A percentile compares a stretch with the other conserved stretches of the same genome.
These are phyloP conservation scores for Periophthalmus magnuspinnatus DNA, from an alignment of 2,797 vertebrate genomes.

Conservation along the genomic window DNA sequence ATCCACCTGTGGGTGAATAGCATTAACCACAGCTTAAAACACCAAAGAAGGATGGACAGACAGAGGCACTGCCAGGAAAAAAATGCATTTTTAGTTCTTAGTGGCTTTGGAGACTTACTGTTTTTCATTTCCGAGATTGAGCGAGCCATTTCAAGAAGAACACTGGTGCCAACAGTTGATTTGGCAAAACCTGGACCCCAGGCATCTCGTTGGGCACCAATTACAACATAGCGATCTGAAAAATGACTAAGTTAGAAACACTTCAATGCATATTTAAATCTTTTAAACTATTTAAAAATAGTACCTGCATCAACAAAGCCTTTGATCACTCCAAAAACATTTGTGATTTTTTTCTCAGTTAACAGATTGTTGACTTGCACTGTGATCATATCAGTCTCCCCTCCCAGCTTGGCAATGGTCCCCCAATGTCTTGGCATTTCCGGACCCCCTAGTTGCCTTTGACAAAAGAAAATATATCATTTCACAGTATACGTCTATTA, in stretches of 20 bases:
- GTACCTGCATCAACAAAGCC: slow-evolving; percentile 90
- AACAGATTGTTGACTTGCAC: slow-evolving; percentile 82
- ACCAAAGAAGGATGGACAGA: background rate
- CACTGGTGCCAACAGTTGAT: slow-evolving; percentile 85
- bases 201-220: slow-evolving; percentile 91
- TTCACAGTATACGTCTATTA: background rate
- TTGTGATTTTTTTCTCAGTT: slow-evolving; percentile 83
- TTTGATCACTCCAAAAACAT: slow-evolving; percentile 90
- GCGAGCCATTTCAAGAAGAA: slow-evolving; percentile 85
- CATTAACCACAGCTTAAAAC: background rate
- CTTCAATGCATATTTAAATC: background rate
- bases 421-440: fast-evolving
- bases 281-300: background rate
- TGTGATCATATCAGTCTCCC: slow-evolving; percentile 36
- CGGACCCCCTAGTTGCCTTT: slow-evolving; percentile 73
- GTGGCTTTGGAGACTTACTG: slow-evolving; percentile 63
- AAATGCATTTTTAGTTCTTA: background rate
- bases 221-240: slow-evolving; percentile 89
- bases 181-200: slow-evolving; percentile 86
- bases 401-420: slow-evolving; percentile 46
- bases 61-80: background rate
- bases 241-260: background rate
- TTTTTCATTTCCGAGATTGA: slow-evolving; percentile 78
- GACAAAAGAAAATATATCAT: background rate
- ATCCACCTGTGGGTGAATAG: slow-evolving; percentile 75